These are phyloP conservation scores for Mercenaria mercenaria DNA, from an alignment of 1,140 invertebrate species.

Conservation along the genomic window DNA sequence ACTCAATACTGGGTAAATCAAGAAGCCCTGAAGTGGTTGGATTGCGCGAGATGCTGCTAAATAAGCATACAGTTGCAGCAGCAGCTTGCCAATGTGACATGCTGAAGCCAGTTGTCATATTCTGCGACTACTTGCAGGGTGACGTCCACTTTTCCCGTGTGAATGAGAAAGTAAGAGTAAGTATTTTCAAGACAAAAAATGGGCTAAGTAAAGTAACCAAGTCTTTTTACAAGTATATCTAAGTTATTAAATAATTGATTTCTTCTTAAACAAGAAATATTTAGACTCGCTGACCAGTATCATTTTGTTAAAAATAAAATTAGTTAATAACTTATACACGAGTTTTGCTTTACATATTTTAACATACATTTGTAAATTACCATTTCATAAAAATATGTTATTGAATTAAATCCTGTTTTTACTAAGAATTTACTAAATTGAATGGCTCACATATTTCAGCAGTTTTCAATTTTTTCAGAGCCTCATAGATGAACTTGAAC, in stretches of 20 bases:
- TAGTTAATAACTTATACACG: too few species aligned
- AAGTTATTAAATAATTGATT: not conserved
- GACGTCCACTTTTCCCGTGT: constrained; percentile 27
- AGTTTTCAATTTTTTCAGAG: constrained; percentile 5
- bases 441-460: not conserved
- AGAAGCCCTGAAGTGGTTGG: constrained; percentile 25
- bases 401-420: not conserved
- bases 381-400: not conserved
- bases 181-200: not conserved
- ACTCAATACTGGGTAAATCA: not conserved
- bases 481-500: constrained; percentile 39
- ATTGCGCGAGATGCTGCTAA: constrained; percentile 22
- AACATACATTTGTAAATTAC: too few species aligned
- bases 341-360: too few species aligned
- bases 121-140: constrained; percentile 31
- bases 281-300: too few species aligned
- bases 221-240: not conserved
- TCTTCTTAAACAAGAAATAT: not conserved
- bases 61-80: constrained; percentile 40
- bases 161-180: not conserved
- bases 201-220: not conserved
- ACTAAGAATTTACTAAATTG: not conserved
- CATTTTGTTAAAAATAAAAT: too few species aligned
- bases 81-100: constrained; percentile 37
- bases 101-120: not conserved